A percentile compares a stretch with the other conserved stretches of the same genome.
Evolutionary conservation across 2,113 vertebrate genomes (phyloP).

Genomic region (Dicentrarchus labrax): DNA sequence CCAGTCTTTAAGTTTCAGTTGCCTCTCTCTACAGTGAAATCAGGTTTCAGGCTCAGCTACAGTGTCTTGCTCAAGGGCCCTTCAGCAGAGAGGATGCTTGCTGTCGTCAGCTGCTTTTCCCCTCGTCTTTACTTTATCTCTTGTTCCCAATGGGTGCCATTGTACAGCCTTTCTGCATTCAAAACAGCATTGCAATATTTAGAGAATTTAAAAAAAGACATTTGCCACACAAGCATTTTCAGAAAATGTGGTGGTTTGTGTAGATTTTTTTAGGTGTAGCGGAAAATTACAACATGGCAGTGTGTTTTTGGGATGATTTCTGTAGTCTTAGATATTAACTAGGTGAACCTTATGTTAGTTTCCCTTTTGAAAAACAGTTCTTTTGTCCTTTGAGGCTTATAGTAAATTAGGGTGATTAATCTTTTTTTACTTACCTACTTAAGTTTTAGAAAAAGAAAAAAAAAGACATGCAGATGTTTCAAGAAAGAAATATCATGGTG

Average conservation of each 20-base stretch:
- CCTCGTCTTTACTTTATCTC: constrained; percentile 16
- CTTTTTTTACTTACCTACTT: constrained; percentile 7
- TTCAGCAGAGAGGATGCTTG: constrained; percentile 6
- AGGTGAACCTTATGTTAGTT: constrained; percentile 1
- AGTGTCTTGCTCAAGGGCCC: constrained; percentile 11
- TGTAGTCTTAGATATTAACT: constrained; percentile 36
- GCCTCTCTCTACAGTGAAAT: neutral
- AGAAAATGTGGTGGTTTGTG: neutral
- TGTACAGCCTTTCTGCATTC: constrained; percentile 38
- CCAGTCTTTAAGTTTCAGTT: neutral
- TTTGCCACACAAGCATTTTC: neutral
- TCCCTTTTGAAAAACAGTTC: neutral
- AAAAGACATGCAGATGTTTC: constrained; percentile 24
- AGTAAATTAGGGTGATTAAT: neutral
- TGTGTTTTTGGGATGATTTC: constrained; percentile 49
- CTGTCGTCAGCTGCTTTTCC: constrained; percentile 4
- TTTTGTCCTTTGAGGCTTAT: neutral
- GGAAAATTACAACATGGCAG: constrained; percentile 6
- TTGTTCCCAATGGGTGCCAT: constrained; percentile 14
- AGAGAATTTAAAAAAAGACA: neutral
- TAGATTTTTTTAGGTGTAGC: constrained; percentile 33
- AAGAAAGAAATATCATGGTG: constrained; percentile 27
- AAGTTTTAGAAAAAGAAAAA: constrained; percentile 10
- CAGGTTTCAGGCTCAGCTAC: constrained; percentile 11
- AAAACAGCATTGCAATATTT: constrained; percentile 25